phyloP scores from a whole-genome alignment of 2,113 vertebrate genomes.

The Lagopus muta region DNA sequence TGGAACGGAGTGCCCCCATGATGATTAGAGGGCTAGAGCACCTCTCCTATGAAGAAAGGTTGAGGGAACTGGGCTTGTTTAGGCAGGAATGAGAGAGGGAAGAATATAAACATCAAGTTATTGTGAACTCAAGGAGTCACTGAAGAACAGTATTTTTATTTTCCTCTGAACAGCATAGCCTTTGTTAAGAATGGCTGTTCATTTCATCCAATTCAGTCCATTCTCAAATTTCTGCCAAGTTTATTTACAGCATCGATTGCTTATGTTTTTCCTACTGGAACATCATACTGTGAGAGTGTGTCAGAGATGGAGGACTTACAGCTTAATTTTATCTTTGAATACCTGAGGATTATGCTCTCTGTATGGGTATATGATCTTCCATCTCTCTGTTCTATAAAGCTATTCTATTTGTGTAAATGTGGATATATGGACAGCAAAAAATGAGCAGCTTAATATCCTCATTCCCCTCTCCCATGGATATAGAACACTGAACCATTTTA shows the following conservation, averaged over 20 bases:
- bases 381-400: neutral
- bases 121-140: neutral
- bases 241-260: fast-evolving
- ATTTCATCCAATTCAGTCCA: neutral
- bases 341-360: neutral
- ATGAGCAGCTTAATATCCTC: neutral
- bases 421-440: neutral
- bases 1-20: too few relatives aligned
- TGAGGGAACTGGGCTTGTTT: too few relatives aligned
- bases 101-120: neutral
- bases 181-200: neutral
- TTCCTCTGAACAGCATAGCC: neutral
- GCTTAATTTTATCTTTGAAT: neutral
- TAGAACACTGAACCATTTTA: neutral
- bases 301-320: neutral
- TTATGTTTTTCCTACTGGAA: neutral
- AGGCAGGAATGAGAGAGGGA: neutral
- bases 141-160: neutral
- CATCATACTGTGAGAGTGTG: fast-evolving
- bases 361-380: neutral
- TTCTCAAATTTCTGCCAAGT: neutral
- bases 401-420: neutral
- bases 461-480: neutral
- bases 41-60: too few relatives aligned
- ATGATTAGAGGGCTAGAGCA: too few relatives aligned